Percentiles rank a stretch among this genome's conserved stretches.
phyloP scores from a whole-genome alignment of 1,140 invertebrate genomes.

The Proctacanthus coquilletti region DNA sequence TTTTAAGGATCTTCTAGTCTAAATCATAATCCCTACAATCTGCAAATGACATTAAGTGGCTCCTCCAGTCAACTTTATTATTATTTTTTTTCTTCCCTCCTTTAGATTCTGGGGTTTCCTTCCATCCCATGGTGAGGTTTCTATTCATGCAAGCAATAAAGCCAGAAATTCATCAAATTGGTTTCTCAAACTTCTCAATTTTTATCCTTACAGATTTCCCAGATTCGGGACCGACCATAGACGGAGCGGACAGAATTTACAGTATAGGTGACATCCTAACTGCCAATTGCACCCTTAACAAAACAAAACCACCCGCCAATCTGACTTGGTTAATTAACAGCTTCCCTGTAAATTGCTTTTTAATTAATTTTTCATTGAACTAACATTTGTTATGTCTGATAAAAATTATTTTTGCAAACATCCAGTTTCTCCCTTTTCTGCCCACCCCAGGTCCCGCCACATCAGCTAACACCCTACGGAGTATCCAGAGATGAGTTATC shows the following conservation, averaged over 20 bases:
- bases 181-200: not conserved
- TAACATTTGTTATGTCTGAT: not conserved
- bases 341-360: not conserved
- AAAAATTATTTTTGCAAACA: not conserved
- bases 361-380: not conserved
- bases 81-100: too few relatives aligned
- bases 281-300: not conserved
- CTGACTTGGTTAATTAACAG: not conserved
- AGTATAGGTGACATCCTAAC: not conserved
- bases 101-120: not conserved
- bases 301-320: not conserved
- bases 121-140: not conserved
- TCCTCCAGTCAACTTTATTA: too few relatives aligned
- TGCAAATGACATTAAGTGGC: not conserved
- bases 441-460: not conserved
- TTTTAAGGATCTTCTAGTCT: too few relatives aligned
- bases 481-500: not conserved
- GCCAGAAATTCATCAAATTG: not conserved
- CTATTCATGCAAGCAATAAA: not conserved
- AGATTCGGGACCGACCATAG: not conserved
- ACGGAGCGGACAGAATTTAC: not conserved
- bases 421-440: not conserved
- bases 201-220: not conserved
- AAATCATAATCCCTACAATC: not conserved
- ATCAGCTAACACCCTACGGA: not conserved